phyloP scores from a whole-genome alignment of 1,140 invertebrate species.

The Hyles vespertilio region DNA sequence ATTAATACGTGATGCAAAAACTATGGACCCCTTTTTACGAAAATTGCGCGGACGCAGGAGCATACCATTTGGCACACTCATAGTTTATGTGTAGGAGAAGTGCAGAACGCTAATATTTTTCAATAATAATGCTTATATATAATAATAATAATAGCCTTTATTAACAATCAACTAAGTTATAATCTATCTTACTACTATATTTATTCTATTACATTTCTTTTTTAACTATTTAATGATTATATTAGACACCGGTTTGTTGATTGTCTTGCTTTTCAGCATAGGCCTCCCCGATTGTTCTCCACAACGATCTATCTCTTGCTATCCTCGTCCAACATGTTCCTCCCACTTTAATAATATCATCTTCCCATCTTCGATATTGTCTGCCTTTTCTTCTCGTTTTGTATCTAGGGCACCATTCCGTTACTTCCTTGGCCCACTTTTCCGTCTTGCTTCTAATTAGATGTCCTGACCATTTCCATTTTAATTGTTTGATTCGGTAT shows the following conservation, averaged over 20 bases:
- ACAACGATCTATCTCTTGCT: not conserved
- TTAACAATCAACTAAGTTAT: too few species aligned
- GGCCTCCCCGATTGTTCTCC: constrained; percentile 11
- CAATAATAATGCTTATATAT: too few species aligned
- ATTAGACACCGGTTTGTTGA: not conserved
- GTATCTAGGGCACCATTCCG: constrained; percentile 16
- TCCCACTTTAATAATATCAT: constrained; percentile 7
- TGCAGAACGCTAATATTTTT: too few species aligned
- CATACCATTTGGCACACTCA: too few species aligned
- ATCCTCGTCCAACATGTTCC: constrained; percentile 3
- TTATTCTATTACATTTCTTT: too few species aligned
- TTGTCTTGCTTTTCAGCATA: constrained; percentile 11
- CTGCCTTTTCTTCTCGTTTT: constrained; percentile 14
- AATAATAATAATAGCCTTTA: too few species aligned
- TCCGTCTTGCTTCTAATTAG: constrained; percentile 9
- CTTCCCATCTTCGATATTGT: constrained; percentile 16
- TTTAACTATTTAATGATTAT: too few species aligned
- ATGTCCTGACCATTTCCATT: constrained; percentile 13
- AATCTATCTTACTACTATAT: too few species aligned
- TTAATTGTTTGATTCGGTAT: constrained; percentile 14
- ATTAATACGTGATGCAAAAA: too few species aligned
- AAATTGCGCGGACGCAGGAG: too few species aligned
- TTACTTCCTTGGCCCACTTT: constrained; percentile 15
- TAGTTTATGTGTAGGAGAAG: too few species aligned
- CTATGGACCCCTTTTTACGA: too few species aligned